Percentiles rank a stretch among this genome's conserved stretches.
Conservation (phyloP, 2,113 vertebrate genomes). For the Apus apus region DNA sequence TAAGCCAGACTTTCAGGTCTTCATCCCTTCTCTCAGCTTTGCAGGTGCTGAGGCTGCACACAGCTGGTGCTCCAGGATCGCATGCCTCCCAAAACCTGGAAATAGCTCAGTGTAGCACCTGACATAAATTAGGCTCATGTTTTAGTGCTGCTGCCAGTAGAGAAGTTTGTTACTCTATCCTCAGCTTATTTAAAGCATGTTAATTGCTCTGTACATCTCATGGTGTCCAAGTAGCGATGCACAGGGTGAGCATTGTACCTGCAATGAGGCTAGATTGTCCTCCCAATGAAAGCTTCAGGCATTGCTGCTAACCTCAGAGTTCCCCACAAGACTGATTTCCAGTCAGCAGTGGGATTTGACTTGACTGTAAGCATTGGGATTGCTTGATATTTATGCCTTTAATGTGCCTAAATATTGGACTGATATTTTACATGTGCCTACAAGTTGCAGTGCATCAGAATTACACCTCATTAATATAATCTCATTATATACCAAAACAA, state of each 20-base stretch:
- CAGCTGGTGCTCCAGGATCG: not conserved
- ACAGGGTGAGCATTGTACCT: accelerated
- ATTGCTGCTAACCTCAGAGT: not conserved
- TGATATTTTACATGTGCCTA: not conserved
- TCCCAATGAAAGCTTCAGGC: not conserved
- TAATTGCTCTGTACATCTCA: not conserved
- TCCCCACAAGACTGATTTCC: not conserved
- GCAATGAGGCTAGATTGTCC: not conserved
- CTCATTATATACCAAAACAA: not conserved
- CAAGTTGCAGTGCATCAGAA: not conserved
- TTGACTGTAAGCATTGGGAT: not conserved
- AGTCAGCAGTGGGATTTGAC: not conserved
- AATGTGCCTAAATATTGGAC: not conserved
- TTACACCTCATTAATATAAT: not conserved
- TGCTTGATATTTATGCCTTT: not conserved
- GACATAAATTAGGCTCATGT: accelerated
- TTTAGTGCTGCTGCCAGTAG: not conserved
- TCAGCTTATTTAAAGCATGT: accelerated
- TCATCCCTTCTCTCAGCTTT: not conserved
- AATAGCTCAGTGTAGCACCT: not conserved
- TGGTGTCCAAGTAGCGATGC: not conserved
- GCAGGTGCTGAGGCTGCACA: accelerated
- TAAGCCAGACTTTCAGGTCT: not conserved
- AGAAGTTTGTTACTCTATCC: not conserved
- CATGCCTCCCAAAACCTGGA: not conserved